Base-by-base conservation (phyloP, 1,140 invertebrate genomes). In the Bombus pyrosoma region DNA sequence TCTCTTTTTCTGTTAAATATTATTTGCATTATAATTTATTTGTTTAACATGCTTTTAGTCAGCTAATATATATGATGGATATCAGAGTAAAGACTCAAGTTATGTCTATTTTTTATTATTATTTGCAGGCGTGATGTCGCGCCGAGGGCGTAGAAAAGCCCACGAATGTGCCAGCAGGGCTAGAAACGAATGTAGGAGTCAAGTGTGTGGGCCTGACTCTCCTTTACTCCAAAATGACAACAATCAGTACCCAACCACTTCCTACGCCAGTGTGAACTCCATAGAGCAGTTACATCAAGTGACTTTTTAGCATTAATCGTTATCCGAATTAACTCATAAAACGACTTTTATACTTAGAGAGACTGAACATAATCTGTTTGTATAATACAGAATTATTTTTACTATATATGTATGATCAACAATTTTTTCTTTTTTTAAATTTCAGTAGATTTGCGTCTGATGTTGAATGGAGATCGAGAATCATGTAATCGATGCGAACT, bases 191-290 rank as follows among this genome's bases (percentile, higher is more conserved):
- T 72, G 66, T 89, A 74, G 85, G 86, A 85, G 79, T 87, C 79
- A 81, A 79, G 66, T 80, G 85, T 74, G 91, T 87, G 88, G 92
- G 81, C 87, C 92, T 76, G 86, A 92, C 86, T 90, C 92, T 92
- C 93, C 95, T 93, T 91, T 95, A 87, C 94, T 95, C 91, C 89
- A 92, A 90, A 91, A 91, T 85, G 79, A 93, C 91, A 90, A 92
- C 89, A 72, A 86, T 83, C 91, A 93, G 92, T 85, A 87, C 89
- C 92, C 93, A 92, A 93, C 93, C 90, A 94, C 94, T 93, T 95
- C 95, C 93, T 95, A 95, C 94, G 93, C 94, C 93, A 95, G 94
- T 95, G 91, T 95, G 92, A 94, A 91, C 71, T 71, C 72, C 53
- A 82, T 47, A 37, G 86, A 91, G 73, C 77, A 69, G 79, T 86